Base-by-base conservation (phyloP, 2,797 vertebrate genomes). In the Limnodromus scolopaceus region DNA sequence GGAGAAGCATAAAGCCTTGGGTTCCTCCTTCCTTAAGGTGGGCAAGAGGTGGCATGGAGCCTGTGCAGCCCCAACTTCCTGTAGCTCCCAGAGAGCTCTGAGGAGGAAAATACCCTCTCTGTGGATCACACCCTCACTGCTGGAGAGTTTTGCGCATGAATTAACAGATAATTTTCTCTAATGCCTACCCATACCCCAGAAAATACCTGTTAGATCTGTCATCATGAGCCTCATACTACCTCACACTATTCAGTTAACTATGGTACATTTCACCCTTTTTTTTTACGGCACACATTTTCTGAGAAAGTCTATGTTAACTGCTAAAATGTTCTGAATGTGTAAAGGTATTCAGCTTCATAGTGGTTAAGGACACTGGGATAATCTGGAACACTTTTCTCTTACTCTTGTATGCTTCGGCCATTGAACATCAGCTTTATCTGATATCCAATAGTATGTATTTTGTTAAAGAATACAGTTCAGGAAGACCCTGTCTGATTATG, bases 81-180 rank as follows among this genome's bases (percentile, higher is more conserved):
- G 5, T 6, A 19, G 6, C 11, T 12, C 17, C 13, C 1, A 2
- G 20, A 22, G 8, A 58, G 23, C 15, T 43, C 39, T 55, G 30
- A 69, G 11, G 1, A 83, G 55, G 15, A 57, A 61, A 39, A 32
- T 32, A 3, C 4, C 5, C 12, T 48, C 16, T 54, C 16, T 22
- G 8, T 70, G 53, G 48, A 41, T 63, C 61, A 14, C 0, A 0
- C 1, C 8, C 49, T 48, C 0, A 0, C 20, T 53, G 22, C 17
- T 63, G 16, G 54, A 71, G n/a, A 22, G 4, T 78, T 81, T 63
- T 39, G 8, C 15, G 23, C 23, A 10, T 8, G 34, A 60, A 25
- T 36, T 57, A 55, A 32, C 15, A 19, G 2, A 5, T 15, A 36
- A 20, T 46, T 74, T 84, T 38, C 55, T 65, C 28, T 65, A 19